Evolutionary conservation across 2,888 invertebrate species (phyloP).

Genomic region (Tricholauxania praeusta): DNA sequence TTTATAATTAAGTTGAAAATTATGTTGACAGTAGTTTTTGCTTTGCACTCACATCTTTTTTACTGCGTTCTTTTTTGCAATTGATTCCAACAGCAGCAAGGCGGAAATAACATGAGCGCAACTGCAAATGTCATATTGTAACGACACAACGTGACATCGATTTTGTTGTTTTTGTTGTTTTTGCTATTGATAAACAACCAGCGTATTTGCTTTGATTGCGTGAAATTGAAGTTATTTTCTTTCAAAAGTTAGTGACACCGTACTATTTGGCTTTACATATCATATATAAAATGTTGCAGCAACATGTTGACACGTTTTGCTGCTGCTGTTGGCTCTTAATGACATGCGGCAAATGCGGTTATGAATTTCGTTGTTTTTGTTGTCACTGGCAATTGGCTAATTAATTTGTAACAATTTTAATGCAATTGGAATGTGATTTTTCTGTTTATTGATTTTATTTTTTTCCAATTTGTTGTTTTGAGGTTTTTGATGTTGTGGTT

Average conservation of each 20-base stretch:
- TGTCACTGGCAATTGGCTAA: slow-evolving; percentile 8
- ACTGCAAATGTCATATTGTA: slow-evolving; percentile 8
- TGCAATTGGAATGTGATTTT: not conserved
- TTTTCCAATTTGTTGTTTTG: slow-evolving; percentile 4
- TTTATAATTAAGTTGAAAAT: slow-evolving; percentile 56
- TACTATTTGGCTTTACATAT: slow-evolving; percentile 3
- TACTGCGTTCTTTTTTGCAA: not conserved
- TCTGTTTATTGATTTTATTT: not conserved
- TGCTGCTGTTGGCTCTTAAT: too few species aligned
- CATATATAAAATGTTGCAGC: not conserved
- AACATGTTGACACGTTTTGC: not conserved
- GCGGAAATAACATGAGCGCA: not conserved
- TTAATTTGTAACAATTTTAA: slow-evolving; percentile 13
- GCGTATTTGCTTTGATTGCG: slow-evolving; percentile 21
- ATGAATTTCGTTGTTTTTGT: not conserved
- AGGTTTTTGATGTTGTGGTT: slow-evolving; percentile 11
- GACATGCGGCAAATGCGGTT: slow-evolving; percentile 18
- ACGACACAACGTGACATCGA: slow-evolving; percentile 12
- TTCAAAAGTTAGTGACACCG: not conserved
- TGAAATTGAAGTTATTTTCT: slow-evolving; percentile 9
- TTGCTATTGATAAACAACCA: not conserved
- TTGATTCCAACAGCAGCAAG: not conserved
- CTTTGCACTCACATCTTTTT: not conserved
- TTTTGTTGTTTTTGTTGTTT: slow-evolving; percentile 12
- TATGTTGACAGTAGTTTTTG: slow-evolving; percentile 31